Conservation (phyloP, 2,113 vertebrate species). For the Poeciliopsis turrubarensis region DNA sequence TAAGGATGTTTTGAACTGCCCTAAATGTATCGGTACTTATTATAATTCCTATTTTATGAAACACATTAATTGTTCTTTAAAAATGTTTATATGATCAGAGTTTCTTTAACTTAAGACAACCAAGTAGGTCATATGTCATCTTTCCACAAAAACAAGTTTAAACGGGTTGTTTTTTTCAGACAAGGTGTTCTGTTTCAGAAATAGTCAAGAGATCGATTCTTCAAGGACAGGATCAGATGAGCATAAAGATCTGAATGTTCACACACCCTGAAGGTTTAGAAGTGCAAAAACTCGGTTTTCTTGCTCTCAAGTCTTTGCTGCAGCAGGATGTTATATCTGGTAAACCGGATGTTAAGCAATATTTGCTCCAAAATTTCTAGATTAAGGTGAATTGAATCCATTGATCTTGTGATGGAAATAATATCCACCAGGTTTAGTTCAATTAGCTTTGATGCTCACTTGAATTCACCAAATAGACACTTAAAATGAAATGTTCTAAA, state of each 20-base stretch:
- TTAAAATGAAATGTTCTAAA: not conserved
- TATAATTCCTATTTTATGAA: no score
- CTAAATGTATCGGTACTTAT: no score
- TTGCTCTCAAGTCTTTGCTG: no score
- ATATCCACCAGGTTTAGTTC: not conserved
- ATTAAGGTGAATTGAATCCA: not conserved
- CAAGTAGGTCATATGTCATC: not conserved
- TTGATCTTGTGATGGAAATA: not conserved
- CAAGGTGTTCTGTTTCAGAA: no score
- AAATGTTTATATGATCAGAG: not conserved
- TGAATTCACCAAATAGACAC: not conserved
- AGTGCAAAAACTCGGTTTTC: no score
- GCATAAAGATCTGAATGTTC: not conserved
- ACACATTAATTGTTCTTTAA: no score
- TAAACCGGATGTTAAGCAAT: not conserved
- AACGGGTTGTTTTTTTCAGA: no score
- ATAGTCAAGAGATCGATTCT: no score
- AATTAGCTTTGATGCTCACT: not conserved
- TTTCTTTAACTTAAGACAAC: not conserved
- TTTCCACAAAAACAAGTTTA: no score
- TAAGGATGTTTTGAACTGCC: not conserved
- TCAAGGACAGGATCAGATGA: no score
- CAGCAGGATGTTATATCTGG: no score
- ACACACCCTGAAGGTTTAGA: not conserved
- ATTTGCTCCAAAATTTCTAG: not conserved